These are phyloP conservation scores for Bombus superbus DNA, from an alignment of 1,140 invertebrate genomes.

Conservation along the genomic window DNA sequence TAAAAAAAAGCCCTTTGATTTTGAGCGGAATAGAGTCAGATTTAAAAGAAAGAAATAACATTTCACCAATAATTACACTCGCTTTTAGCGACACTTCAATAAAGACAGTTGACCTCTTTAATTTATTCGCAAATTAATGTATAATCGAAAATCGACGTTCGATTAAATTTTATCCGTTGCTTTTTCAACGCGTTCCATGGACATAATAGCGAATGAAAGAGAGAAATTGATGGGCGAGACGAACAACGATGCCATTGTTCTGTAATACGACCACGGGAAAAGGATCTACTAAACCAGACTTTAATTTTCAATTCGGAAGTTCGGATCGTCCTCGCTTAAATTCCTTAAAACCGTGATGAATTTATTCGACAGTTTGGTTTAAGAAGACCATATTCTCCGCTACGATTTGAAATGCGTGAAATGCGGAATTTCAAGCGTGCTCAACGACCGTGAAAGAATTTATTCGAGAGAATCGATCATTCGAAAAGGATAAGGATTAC, in stretches of 20 bases:
- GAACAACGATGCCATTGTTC: neutral
- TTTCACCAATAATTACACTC: too few relatives aligned
- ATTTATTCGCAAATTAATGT: too few relatives aligned
- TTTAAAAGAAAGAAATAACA: too few relatives aligned
- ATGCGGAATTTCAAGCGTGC: neutral
- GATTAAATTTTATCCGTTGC: neutral
- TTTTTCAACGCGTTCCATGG: neutral
- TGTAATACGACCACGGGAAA: too few relatives aligned
- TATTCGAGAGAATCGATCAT: neutral
- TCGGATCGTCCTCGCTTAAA: neutral
- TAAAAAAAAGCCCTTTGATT: too few relatives aligned
- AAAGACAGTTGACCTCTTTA: too few relatives aligned
- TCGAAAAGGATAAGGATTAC: neutral
- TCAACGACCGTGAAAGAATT: neutral
- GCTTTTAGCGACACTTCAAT: too few relatives aligned
- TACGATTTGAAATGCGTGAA: neutral
- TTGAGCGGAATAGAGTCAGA: too few relatives aligned
- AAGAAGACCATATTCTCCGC: neutral
- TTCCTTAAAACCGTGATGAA: neutral
- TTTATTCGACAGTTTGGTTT: conserved; percentile 1
- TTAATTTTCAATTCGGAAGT: conserved; percentile 26
- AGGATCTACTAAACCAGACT: neutral
- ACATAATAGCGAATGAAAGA: neutral
- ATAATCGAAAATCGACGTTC: neutral
- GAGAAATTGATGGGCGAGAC: neutral